These are phyloP conservation scores for Papilio helenus DNA, from an alignment of 1,140 invertebrate genomes.

Conservation along the genomic window DNA sequence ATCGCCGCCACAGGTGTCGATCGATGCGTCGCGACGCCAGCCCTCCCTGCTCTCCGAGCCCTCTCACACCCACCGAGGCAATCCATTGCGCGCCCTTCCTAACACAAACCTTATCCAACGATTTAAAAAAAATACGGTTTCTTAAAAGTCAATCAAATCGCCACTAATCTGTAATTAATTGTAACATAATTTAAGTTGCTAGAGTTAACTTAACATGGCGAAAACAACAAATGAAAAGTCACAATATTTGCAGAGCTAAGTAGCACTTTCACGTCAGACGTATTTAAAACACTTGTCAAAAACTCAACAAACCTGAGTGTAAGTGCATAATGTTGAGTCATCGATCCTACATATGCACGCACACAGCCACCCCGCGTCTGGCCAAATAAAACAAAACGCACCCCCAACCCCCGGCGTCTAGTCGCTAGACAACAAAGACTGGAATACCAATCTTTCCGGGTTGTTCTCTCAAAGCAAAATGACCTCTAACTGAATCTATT, in stretches of 20 bases:
- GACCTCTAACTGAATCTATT: slow-evolving; percentile 39
- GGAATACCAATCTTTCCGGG: slow-evolving; percentile 55
- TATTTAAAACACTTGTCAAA: slow-evolving; percentile 37
- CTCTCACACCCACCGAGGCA: neutral
- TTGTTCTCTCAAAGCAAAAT: slow-evolving; percentile 42
- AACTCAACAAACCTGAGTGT: slow-evolving; percentile 44
- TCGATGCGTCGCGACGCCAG: slow-evolving; percentile 61
- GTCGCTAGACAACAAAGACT: slow-evolving; percentile 79
- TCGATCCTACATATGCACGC: slow-evolving; percentile 59
- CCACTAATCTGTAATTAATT: neutral
- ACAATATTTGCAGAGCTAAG: neutral
- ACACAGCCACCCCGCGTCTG: slow-evolving; percentile 55
- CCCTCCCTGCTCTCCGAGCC: neutral
- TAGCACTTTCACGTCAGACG: neutral
- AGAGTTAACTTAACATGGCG: too few species aligned
- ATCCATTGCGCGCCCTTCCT: neutral
- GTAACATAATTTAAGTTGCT: too few species aligned
- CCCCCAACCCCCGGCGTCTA: slow-evolving; percentile 67
- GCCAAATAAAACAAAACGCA: slow-evolving; percentile 78
- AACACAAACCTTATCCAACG: neutral
- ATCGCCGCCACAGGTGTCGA: slow-evolving; percentile 58
- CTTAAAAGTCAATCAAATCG: neutral
- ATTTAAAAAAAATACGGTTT: neutral
- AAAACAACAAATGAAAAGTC: too few species aligned
- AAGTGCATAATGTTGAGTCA: slow-evolving; percentile 67